A percentile compares a stretch with the other conserved stretches of the same genome.
phyloP scores from a whole-genome alignment of 2,888 invertebrate species.

The Frankliniella fusca region DNA sequence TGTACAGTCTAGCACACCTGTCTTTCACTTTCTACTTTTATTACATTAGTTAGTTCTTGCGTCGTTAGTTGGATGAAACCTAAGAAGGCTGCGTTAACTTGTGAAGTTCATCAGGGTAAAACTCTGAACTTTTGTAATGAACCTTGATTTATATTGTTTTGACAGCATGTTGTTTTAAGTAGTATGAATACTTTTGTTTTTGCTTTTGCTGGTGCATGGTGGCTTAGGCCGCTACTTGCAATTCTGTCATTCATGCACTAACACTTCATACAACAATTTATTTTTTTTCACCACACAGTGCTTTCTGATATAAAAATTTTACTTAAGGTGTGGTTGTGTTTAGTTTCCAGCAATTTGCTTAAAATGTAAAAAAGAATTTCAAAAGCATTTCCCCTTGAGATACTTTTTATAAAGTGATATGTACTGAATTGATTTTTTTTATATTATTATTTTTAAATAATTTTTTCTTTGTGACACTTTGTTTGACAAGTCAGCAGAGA shows the following conservation, averaged over 20 bases:
- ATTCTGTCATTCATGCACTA: slow-evolving; percentile 26
- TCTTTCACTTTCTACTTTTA: slow-evolving; percentile 49
- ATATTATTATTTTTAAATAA: no score
- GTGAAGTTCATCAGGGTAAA: neutral
- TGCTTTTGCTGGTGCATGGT: slow-evolving; percentile 24
- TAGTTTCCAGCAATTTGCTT: neutral
- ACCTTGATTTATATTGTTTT: slow-evolving; percentile 55
- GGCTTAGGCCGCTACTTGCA: slow-evolving; percentile 23
- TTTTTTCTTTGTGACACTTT: neutral
- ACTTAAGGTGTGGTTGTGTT: neutral
- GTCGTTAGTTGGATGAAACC: slow-evolving; percentile 12
- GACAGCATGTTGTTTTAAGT: slow-evolving; percentile 38
- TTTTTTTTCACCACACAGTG: neutral
- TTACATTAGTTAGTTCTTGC: slow-evolving; percentile 29
- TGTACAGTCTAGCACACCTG: slow-evolving; percentile 48
- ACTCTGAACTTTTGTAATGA: slow-evolving; percentile 42
- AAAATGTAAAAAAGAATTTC: no score
- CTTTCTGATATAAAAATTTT: neutral
- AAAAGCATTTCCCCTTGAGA: no score
- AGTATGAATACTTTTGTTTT: neutral
- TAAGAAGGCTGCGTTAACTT: slow-evolving; percentile 24
- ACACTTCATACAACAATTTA: neutral
- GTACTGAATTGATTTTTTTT: no score
- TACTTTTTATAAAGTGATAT: no score
- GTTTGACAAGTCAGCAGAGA: neutral